Evolutionary conservation across 2,113 vertebrate species (phyloP).

Genomic region (Eublepharis macularius): DNA sequence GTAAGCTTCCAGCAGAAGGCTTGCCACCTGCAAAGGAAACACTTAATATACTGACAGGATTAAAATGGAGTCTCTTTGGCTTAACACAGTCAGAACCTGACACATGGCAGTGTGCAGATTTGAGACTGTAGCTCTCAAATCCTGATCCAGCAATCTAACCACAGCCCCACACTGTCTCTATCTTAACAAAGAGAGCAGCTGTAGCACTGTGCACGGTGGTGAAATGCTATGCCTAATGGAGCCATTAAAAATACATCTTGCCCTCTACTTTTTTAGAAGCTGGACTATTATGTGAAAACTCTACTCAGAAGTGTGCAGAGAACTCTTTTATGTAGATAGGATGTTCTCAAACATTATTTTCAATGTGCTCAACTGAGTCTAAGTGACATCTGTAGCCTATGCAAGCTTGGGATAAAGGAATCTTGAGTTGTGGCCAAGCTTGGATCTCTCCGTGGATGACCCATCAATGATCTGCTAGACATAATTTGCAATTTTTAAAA

Average conservation of each 20-base stretch:
- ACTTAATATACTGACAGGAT: too few relatives aligned
- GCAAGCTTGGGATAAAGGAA: conserved; percentile 51
- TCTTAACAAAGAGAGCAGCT: not conserved
- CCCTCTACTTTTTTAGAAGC: conserved; percentile 35
- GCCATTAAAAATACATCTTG: not conserved
- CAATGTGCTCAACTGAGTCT: conserved; percentile 22
- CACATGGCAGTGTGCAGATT: too few relatives aligned
- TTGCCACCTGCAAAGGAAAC: too few relatives aligned
- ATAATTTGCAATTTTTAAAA: conserved; percentile 48
- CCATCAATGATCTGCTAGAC: conserved; percentile 58
- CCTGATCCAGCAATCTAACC: too few relatives aligned
- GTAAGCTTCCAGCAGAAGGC: too few relatives aligned
- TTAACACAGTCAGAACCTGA: too few relatives aligned
- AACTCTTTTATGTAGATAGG: conserved; percentile 28
- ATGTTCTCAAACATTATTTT: conserved; percentile 40
- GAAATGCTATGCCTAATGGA: not conserved
- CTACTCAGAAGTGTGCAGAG: not conserved
- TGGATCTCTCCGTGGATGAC: conserved; percentile 49
- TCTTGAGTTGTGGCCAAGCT: conserved; percentile 57
- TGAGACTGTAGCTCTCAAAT: too few relatives aligned
- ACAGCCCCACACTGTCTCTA: not conserved
- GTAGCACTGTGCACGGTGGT: not conserved
- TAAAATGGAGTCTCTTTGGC: too few relatives aligned
- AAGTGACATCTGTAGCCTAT: conserved; percentile 49
- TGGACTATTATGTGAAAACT: conserved; percentile 41